Base-by-base conservation (phyloP, 2,888 invertebrate species). In the Synergus laeviventris region DNA sequence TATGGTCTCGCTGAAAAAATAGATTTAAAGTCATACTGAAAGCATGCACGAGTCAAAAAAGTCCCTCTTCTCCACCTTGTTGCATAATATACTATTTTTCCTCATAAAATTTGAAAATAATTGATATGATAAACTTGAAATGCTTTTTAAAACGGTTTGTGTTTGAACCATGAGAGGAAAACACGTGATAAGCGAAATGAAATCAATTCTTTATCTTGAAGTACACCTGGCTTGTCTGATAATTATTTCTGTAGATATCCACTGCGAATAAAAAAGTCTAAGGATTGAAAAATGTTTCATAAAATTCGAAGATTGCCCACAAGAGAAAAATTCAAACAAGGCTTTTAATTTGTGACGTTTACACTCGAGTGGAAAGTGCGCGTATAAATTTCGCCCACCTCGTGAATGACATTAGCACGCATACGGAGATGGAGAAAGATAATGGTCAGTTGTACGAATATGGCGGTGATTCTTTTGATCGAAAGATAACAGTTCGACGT, bases 391-490 rank as follows among this genome's bases (percentile, higher is more conserved):
- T 70, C 18, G 18, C 49, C 49, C 49, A 70, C 70, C 49, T 49
- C 12, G 49, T 70, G 70, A 70, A 70, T 70, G 70, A 70, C 49
- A 54, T 70, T 70, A 70, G 31, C 49, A 54, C 70, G 36, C 49
- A 70, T 49, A 70, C 70, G 70, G 1, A 70, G 70, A 70, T 70
- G 49, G 36, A 49, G 31, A 31, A 31, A 70, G 49, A 70, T 70
- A 70, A 49, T 70, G 49, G 16, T n/a, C 42, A 70, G 74, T 54
- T 31, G 76, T 39, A 81, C 74, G 80, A 81, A 79, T 76, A 79
- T 78, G 80, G 64, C 78, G 81, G 79, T 80, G 74, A 79, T 80
- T 78, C 78, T 79, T 81, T 80, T 79, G 80, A 80, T 81, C 80
- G 76, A 75, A 81, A 70, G 81, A 80, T 80, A 80, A 78, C 78